Evolutionary conservation across 1,140 invertebrate species (phyloP).

Genomic region (Phymastichus coffea): DNA sequence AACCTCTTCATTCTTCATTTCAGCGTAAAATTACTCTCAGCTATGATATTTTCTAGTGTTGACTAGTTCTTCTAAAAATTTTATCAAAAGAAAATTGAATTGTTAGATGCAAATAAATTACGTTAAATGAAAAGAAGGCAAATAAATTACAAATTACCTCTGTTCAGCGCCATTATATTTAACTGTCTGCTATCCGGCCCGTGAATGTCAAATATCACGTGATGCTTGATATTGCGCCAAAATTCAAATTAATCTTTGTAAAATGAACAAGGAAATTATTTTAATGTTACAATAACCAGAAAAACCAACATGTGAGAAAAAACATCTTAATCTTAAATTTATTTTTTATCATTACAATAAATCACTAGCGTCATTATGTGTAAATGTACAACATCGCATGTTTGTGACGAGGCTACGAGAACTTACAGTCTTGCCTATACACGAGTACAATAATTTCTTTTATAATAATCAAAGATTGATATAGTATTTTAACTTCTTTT

Average conservation of each 20-base stretch:
- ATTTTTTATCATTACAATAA: slow-evolving; percentile 13
- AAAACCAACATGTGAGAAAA: slow-evolving; percentile 5
- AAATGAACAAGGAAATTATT: neutral
- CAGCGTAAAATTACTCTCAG: neutral
- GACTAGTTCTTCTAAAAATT: too few relatives aligned
- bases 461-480: neutral
- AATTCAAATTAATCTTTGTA: neutral
- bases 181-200: too few relatives aligned
- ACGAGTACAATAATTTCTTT: slow-evolving; percentile 8
- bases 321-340: slow-evolving; percentile 14
- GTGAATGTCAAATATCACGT: too few relatives aligned
- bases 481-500: neutral
- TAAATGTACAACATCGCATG: slow-evolving; percentile 23
- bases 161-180: too few relatives aligned
- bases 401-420: neutral
- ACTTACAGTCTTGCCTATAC: slow-evolving; percentile 13
- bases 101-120: too few relatives aligned
- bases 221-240: too few relatives aligned
- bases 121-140: too few relatives aligned
- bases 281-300: neutral
- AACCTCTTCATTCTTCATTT: slow-evolving; percentile 12
- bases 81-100: too few relatives aligned
- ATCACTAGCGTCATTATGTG: slow-evolving; percentile 17
- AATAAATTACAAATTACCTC: too few relatives aligned
- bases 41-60: neutral